Conservation (phyloP, 2,113 vertebrate genomes). For the Oenanthe melanoleuca region DNA sequence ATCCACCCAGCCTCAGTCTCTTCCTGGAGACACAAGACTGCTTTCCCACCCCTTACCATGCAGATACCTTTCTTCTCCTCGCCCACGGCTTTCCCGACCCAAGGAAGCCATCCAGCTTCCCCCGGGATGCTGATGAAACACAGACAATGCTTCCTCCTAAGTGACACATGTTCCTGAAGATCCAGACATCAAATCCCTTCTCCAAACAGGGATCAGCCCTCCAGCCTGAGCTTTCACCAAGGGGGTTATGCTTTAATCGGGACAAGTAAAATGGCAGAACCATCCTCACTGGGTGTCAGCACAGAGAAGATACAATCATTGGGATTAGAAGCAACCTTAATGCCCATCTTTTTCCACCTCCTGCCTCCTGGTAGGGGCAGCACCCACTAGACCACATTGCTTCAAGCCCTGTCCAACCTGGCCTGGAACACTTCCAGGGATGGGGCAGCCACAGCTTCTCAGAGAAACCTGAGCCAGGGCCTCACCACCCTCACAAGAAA, state of each 20-base stretch:
- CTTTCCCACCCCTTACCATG: not conserved
- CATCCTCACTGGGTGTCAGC: rapidly evolving
- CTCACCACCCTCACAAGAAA: not conserved
- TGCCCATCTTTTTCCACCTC: not conserved
- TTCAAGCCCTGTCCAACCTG: not conserved
- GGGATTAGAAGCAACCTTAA: not conserved
- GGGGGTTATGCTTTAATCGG: not conserved
- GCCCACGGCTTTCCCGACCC: not conserved
- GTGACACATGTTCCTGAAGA: not conserved
- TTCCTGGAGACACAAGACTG: not conserved
- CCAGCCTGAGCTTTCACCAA: not conserved
- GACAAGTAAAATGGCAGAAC: not conserved
- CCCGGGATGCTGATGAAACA: not conserved
- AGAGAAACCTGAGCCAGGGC: rapidly evolving
- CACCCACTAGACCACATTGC: not conserved
- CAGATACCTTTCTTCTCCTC: not conserved
- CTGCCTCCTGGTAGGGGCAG: not conserved
- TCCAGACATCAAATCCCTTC: not conserved
- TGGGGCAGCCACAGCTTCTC: not conserved
- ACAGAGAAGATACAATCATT: rapidly evolving
- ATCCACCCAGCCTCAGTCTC: not conserved
- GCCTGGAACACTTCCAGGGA: not conserved
- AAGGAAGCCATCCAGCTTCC: not conserved
- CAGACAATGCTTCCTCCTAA: not conserved
- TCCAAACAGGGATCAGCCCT: not conserved